Percentiles rank a stretch among this genome's conserved stretches.
phyloP scores from a whole-genome alignment of 35 echinoderm and acorn worm genomes.

The Ophioderma brevispina region DNA sequence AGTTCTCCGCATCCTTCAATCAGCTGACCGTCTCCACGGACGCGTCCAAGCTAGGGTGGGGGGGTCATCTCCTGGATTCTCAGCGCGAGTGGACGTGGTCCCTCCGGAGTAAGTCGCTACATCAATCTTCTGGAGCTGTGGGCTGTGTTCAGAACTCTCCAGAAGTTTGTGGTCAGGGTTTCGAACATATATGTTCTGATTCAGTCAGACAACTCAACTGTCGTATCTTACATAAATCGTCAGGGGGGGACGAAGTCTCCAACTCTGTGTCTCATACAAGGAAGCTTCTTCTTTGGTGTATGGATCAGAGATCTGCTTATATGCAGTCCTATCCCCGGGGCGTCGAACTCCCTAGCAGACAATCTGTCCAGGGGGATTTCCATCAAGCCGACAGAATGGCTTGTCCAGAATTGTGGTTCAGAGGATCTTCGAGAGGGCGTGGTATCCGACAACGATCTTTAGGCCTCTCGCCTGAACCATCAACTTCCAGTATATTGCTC shows the following conservation, averaged over 20 bases:
- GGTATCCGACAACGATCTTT: not conserved
- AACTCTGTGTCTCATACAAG: not conserved
- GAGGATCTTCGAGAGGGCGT: not conserved
- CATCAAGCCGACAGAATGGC: not conserved
- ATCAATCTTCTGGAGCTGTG: not conserved
- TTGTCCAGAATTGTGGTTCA: not conserved
- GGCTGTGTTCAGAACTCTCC: not conserved
- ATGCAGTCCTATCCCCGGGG: not conserved
- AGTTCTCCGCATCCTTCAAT: too few species aligned
- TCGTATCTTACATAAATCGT: not conserved
- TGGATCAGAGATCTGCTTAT: not conserved
- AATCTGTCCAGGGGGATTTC: not conserved
- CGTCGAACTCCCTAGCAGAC: not conserved
- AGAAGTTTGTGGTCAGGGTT: not conserved
- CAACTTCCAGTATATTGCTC: constrained; percentile 40
- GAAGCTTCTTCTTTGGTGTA: not conserved
- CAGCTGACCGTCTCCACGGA: too few species aligned
- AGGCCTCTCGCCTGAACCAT: not conserved
- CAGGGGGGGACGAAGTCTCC: not conserved
- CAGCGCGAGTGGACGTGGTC: not conserved
- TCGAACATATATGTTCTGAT: not conserved
- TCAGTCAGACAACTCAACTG: not conserved
- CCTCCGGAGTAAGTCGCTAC: not conserved
- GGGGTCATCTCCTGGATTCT: not conserved
- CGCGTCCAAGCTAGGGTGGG: not conserved